These are phyloP conservation scores for Ryuthela nishihirai DNA, from an alignment of 2,888 invertebrate genomes.

Conservation along the genomic window DNA sequence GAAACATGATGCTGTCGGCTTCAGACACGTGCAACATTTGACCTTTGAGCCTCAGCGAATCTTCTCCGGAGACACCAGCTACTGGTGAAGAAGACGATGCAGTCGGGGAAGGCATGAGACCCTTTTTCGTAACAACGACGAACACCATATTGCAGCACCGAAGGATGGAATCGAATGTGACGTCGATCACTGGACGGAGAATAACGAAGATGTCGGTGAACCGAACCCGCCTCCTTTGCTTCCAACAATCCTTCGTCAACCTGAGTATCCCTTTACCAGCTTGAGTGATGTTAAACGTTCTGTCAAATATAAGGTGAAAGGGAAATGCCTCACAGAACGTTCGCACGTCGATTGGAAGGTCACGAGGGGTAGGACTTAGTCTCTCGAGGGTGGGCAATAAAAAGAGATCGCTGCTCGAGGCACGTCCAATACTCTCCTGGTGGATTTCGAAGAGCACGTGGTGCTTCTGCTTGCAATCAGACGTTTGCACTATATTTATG, in stretches of 20 bases:
- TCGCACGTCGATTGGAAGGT: conserved; percentile 26
- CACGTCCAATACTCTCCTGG: not conserved
- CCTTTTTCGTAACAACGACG: conserved; percentile 28
- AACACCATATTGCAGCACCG: conserved; percentile 31
- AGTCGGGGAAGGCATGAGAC: not conserved
- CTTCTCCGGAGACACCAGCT: not conserved
- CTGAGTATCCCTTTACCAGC: conserved; percentile 29
- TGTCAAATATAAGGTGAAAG: conserved; percentile 44
- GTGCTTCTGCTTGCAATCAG: conserved; percentile 5
- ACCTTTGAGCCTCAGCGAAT: conserved; percentile 42
- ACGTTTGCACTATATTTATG: conserved; percentile 19
- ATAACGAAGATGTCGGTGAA: conserved; percentile 43
- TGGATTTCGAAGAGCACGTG: conserved; percentile 12
- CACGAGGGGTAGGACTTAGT: conserved; percentile 30
- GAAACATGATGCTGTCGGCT: conserved; percentile 42
- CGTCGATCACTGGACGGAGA: conserved; percentile 41
- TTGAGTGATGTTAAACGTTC: conserved; percentile 33
- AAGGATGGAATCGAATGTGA: conserved; percentile 42
- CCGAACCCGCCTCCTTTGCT: not conserved
- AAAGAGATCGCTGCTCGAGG: not conserved
- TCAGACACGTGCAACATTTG: conserved; percentile 45
- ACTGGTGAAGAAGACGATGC: not conserved
- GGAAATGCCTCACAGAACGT: conserved; percentile 43
- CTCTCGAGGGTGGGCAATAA: not conserved
- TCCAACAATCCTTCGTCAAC: not conserved